phyloP scores from a whole-genome alignment of 1,140 invertebrate genomes.

The Metaphire vulgaris region DNA sequence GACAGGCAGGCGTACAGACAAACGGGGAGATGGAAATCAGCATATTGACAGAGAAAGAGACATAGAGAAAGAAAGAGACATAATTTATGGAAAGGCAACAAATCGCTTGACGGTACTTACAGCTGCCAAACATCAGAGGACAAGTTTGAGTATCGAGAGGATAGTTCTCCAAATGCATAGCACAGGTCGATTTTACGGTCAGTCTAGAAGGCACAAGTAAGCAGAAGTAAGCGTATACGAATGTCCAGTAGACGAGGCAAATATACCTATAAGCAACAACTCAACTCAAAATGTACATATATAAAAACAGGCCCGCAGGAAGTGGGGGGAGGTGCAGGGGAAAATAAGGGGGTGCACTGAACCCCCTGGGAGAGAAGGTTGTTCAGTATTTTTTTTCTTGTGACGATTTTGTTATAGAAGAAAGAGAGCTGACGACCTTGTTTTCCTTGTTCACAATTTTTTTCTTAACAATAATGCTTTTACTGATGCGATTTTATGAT shows the following conservation, averaged over 20 bases:
- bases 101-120: conserved; percentile 52
- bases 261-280: not conserved
- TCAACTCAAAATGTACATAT: not conserved
- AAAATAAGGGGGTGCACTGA: no score
- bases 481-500: no score
- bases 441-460: no score
- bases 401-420: no score
- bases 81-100: no score
- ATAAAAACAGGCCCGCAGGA: not conserved
- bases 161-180: conserved; percentile 84
- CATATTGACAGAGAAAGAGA: not conserved
- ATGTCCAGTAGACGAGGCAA: not conserved
- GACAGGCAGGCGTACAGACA: not conserved
- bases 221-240: not conserved
- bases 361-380: no score
- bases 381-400: no score
- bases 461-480: no score
- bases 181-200: conserved; percentile 79
- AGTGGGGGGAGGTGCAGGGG: no score
- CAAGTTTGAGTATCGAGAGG: conserved; percentile 53
- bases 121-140: conserved; percentile 52
- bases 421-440: no score
- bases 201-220: conserved; percentile 39
- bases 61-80: not conserved
- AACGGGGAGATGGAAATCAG: no score